Base-by-base conservation (phyloP, 2,888 invertebrate genomes). In the Phengaris alcon region DNA sequence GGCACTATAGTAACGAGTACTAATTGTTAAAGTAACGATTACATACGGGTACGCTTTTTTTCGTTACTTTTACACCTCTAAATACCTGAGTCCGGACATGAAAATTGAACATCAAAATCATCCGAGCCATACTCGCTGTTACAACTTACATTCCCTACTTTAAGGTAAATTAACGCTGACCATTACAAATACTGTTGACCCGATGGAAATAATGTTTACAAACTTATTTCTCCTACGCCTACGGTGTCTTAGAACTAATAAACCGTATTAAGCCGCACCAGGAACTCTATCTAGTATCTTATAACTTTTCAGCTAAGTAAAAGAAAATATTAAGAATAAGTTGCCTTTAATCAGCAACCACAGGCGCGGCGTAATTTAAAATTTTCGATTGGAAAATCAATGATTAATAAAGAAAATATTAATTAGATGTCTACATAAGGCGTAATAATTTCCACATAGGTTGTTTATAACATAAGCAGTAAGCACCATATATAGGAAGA, bases 381-480 rank as follows among this genome's bases (percentile, higher is more conserved):
- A 64, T 35, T 7, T 12, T 35, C 35, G 2, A 64, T 64, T 64
- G 35, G 44, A 64, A 13, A 13, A 44, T 64, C 12, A 64, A 3
- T 64, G 64, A 44, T 64, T 13, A 44, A 44, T 44, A 64, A 44
- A 64, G 64, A 64, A 64, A 64, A 64, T 12, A 12, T 6, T 64
- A 35, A 64, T 64, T 64, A 13, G 35, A 64, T 13, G 64, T 10
- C 64, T 64, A 35, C 22, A 64, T 35, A 64, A 13, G 64, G 64
- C 64, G 64, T 44, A 64, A 64, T 44, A 64, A 64, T 64, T 64
- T 64, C 64, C 64, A 64, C 64, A 64, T 64, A 64, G 64, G 12
- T 64, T 44, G 64, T 64, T 22, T 59, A 59, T 59, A 35, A 64
- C 35, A 64, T 64, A 64, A 64, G 44, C 64, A 35, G 12, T 64